Base-by-base conservation (phyloP, 30 jellyfish, hydroid and myxozoan genomes). In the Aurelia coerulea region DNA sequence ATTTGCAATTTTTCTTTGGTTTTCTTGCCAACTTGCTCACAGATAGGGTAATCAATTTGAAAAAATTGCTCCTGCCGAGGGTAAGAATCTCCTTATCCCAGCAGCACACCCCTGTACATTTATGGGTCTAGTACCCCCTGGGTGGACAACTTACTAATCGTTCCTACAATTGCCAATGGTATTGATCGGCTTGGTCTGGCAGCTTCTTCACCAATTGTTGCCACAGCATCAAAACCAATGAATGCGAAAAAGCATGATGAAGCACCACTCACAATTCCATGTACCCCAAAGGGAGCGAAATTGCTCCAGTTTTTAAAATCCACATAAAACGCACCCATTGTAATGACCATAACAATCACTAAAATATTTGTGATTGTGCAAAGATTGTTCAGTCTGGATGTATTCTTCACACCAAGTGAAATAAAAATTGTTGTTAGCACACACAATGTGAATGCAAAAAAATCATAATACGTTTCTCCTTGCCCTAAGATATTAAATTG, bases 191-290 rank as follows among this genome's bases (percentile, higher is more conserved):
- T 91, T 60, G 98, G 98, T 46, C 72, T 86, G 62, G 74, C 70
- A 14, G 98, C 98, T 65, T 91, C 98, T 69, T 91, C 98, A 4
- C 96, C 96, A 10, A 86, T 73, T 71, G 93, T 91, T 14, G 96
- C 93, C 33, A 91, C 85, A 5, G 82, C 96, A 67, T 91, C 98
- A 74, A 91, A 91, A 37, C 98, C 98, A 85, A 91, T 91, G 87
- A 91, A 91, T 4, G 98, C 98, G 74, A 85, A 91, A 68, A 78
- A 91, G 60, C 98, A 91, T 2, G 96, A 86, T 37, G 98, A 91
- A 71, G 98, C 98, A 41, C 98, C 98, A 79, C 86, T 46, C n/a
- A 91, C 73, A 31, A 91, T 76, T 5, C 96, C 93, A 50, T 76
- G 41, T 19, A 41, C 90, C 17, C 97, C 97, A 73, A 16, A 79